These are phyloP conservation scores for Rhopalosiphum padi DNA, from an alignment of 1,140 invertebrate species.

Conservation along the genomic window DNA sequence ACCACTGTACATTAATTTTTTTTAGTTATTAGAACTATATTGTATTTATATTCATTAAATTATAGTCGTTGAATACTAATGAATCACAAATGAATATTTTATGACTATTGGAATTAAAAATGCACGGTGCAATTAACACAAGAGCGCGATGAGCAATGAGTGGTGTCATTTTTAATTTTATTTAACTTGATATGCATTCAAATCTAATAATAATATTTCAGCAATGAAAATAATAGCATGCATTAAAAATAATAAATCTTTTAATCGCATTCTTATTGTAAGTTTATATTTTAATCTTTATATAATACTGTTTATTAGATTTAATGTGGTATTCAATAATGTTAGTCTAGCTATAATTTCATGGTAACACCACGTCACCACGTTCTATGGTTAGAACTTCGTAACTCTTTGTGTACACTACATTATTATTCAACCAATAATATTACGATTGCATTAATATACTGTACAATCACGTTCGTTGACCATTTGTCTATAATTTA, in stretches of 20 bases:
- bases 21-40: neutral
- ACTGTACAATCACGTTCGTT: neutral
- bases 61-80: neutral
- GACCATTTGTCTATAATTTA: constrained; percentile 19
- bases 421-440: neutral
- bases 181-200: neutral
- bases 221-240: neutral
- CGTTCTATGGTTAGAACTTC: neutral
- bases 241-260: neutral
- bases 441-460: neutral
- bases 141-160: neutral
- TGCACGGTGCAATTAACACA: neutral
- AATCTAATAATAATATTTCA: neutral
- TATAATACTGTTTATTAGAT: neutral
- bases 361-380: neutral
- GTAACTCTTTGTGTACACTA: neutral
- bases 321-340: neutral
- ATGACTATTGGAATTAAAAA: neutral
- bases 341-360: neutral
- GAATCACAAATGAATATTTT: neutral
- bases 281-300: neutral
- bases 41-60: constrained; percentile 3
- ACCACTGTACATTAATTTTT: neutral
- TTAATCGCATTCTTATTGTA: neutral
- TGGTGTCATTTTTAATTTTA: neutral